These are phyloP conservation scores for Hyphantria cunea DNA, from an alignment of 1,140 invertebrate species.

Conservation along the genomic window DNA sequence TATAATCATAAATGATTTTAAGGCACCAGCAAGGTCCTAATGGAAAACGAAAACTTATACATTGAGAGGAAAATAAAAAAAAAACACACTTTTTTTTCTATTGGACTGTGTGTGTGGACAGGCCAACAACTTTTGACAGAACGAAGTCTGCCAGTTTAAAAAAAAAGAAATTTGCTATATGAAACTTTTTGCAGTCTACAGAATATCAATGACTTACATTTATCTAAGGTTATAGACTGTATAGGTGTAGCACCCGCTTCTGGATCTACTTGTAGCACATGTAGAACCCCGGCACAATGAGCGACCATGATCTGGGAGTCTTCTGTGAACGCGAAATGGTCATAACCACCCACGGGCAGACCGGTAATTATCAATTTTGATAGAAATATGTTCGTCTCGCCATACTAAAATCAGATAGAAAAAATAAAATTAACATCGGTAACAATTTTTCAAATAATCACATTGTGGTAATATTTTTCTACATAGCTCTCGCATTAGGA, in stretches of 20 bases:
- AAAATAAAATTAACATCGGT: not conserved
- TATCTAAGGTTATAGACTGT: constrained; percentile 55
- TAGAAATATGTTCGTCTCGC: constrained; percentile 66
- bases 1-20: no score
- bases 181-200: no score
- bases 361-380: constrained; percentile 74
- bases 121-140: no score
- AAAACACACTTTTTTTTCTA: no score
- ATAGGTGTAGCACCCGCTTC: constrained; percentile 64
- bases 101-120: no score
- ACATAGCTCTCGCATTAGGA: no score
- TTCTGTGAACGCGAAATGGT: constrained; percentile 73
- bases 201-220: constrained; percentile 52
- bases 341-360: constrained; percentile 59
- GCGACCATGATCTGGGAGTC: constrained; percentile 67
- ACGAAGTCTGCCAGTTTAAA: no score
- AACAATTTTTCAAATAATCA: constrained; percentile 12
- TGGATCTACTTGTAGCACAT: constrained; percentile 68
- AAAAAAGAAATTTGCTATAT: no score
- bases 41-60: no score
- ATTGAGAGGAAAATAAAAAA: no score
- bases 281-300: constrained; percentile 44
- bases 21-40: no score
- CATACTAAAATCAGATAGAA: constrained; percentile 50
- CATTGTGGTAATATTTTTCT: no score